Base-by-base conservation (phyloP, 2,888 invertebrate species). In the Melinaea menophilus region DNA sequence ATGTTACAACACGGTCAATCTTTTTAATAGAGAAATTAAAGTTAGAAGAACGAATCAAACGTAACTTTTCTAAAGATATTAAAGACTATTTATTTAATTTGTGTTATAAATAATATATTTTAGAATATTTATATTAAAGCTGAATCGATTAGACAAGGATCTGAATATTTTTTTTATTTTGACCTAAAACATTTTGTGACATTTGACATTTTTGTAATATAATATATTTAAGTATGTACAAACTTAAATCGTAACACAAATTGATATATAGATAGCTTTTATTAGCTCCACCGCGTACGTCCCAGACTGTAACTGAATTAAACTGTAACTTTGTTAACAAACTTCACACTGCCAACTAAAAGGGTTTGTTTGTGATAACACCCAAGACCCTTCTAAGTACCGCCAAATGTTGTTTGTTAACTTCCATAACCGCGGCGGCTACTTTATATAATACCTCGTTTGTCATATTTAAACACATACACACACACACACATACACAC, bases 381-480 rank as follows among this genome's bases (percentile, higher is more conserved):
- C 51, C 31, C 51, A 51, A 51, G 51, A 51, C 51, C 51, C 51
- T 51, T 31, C 51, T 51, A 51, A 51, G 51, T 51, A 51, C 51
- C 31, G 31, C 22, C 51, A 51, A 51, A 51, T 51, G 51, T 51
- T 51, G 51, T 51, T 51, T 31, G 31, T 5, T 31, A 51, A 31
- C 51, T 51, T 31, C 31, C 4, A 51, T 31, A 31, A 31, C 51
- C 51, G 31, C 51, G 31, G 22, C 31, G 31, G 31, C 51, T 51
- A 31, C 31, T 51, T 9, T 31, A 31, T 51, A 51, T 51, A 51
- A 51, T 31, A 51, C 11, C 9, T 41, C 41, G 41, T 51, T 51
- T 7, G 51, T 11, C 31, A 51, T 51, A 51, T 31, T 22, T 11
- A 41, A 9, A 9, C 11, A 41, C 41, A 5, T 11, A 41, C 7